Evolutionary conservation across 92 coral and sea anemone species (phyloP).

Genomic region (Ricordea florida): DNA sequence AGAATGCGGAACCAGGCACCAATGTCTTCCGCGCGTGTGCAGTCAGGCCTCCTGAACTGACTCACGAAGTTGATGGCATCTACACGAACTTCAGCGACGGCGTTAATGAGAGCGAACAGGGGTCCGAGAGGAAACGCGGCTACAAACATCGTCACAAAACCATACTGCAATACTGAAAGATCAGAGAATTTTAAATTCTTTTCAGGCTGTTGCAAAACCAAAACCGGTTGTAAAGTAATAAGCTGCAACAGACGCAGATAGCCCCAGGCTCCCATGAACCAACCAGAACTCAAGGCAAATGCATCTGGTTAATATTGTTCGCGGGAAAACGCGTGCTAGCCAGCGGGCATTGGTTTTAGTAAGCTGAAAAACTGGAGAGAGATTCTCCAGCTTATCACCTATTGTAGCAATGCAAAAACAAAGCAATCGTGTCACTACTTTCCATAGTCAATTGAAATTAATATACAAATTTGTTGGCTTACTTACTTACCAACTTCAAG

Average conservation of each 20-base stretch:
- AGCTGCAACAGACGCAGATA: no score
- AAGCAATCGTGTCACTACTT: no score
- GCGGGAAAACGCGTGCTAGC: no score
- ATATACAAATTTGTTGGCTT: no score
- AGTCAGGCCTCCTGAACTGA: constrained; percentile 93
- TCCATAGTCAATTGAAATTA: no score
- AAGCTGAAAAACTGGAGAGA: no score
- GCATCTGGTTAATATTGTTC: no score
- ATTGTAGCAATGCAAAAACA: not conserved
- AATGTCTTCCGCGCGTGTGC: constrained; percentile 86
- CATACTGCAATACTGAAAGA: constrained; percentile 85
- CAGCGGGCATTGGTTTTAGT: no score
- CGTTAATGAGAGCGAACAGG: constrained; percentile 80
- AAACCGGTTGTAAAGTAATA: no score
- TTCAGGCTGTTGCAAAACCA: no score
- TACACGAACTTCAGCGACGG: constrained; percentile 87
- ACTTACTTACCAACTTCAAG: constrained; percentile 90
- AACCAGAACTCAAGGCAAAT: no score
- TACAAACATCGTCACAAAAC: constrained; percentile 96
- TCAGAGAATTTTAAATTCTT: not conserved
- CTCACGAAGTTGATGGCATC: constrained; percentile 97
- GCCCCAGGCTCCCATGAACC: no score
- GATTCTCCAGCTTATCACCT: not conserved
- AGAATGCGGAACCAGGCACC: constrained; percentile 89
- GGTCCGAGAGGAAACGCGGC: constrained; percentile 98